These are phyloP conservation scores for Hedya salicella DNA, from an alignment of 2,888 invertebrate species.

Conservation along the genomic window DNA sequence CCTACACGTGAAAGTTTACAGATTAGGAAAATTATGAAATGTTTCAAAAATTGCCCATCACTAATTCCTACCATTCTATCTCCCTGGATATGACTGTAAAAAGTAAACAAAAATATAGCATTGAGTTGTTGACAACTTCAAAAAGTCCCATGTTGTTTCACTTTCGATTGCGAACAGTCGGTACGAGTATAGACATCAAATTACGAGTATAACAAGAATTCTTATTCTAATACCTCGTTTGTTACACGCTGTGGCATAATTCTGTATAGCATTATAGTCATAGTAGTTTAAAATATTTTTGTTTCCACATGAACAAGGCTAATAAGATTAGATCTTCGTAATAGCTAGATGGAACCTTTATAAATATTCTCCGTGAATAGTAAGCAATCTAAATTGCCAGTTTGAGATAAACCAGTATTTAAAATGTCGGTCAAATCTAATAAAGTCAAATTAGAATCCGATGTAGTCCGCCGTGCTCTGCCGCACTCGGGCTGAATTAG, in stretches of 20 bases:
- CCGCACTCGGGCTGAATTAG: constrained; percentile 62
- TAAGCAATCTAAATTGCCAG: constrained; percentile 71
- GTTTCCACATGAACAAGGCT: neutral
- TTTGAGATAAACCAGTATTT: constrained; percentile 71
- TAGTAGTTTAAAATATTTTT: neutral
- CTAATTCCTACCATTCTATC: no score
- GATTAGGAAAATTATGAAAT: no score
- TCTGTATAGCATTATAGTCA: neutral
- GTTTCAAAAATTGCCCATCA: no score
- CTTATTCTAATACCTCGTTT: no score
- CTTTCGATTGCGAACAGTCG: no score
- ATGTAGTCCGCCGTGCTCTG: constrained; percentile 63
- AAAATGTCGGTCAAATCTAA: constrained; percentile 79
- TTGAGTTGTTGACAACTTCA: no score
- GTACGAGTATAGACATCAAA: no score
- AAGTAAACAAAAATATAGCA: no score
- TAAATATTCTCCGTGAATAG: constrained; percentile 45
- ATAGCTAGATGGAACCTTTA: constrained; percentile 12
- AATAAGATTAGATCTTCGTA: constrained; percentile 6
- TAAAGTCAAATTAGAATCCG: constrained; percentile 77
- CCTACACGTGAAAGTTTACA: no score
- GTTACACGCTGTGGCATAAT: neutral
- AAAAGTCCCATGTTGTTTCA: no score
- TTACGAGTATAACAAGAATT: no score
- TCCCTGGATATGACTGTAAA: no score